Evolutionary conservation across 2,888 invertebrate species (phyloP), one percentile per base, ranked within the genome.

Genomic region (Trisateles emortualis): DNA sequence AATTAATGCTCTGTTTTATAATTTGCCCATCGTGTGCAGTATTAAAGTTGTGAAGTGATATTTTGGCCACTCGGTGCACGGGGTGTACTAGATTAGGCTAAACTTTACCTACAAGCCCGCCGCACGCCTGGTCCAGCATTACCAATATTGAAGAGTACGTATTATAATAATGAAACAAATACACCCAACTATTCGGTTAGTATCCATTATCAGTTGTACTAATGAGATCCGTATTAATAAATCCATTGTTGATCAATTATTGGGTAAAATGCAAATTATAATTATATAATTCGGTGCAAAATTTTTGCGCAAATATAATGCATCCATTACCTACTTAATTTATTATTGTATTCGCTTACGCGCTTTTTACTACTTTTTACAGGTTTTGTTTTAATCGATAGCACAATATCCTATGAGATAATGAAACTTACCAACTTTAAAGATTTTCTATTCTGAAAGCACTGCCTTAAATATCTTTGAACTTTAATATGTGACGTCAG

Each of bases 1-100:
- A 87, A 87, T 87, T 77, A 85, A 87, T 83, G 80, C 64, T 74
- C 74, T 74, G 78, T 84, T 88, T 84, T 84, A 84, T 84, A 82
- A 84, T 83, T 83, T 78, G 72, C 73, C 76, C 74, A 66, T 74
- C 68, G 79, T 79, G 79, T 65, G 80, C 80, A 74, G 71, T 76
- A 81, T 78, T 78, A 78, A 81, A 83, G 78, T 81, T 77, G 78
- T 66, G 72, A 69, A 67, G 75, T 72, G 69, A 77, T 78, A 79
- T 81, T 82, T 79, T 71, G 76, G 70, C 74, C 76, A 78, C 68
- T 45, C 64, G 64, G 59, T 70, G 73, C 72, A 72, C 61, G 30
- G 57, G 43, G 38, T 24, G 26, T 45, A 44, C 42, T 64, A 60
- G 59, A 69, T 71, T 71, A 68, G 56, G 52, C 42, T 61, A 51